These are phyloP conservation scores for Crocidura indochinensis DNA, from an alignment of 2,797 vertebrate genomes.

Conservation along the genomic window DNA sequence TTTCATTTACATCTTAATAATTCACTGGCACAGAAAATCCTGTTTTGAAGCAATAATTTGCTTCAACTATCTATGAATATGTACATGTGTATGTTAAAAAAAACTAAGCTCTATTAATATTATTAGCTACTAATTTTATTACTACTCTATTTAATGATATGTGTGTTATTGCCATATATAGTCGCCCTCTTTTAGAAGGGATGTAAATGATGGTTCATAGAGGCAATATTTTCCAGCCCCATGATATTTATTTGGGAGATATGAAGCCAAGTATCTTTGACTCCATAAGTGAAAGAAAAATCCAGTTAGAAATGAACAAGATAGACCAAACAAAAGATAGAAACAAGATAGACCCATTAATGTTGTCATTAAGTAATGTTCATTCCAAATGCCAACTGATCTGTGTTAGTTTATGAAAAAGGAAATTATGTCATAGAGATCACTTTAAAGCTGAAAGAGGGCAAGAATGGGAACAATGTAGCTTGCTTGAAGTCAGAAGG, in stretches of 20 bases:
- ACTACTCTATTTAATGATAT: no score
- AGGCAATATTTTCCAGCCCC: rapidly evolving
- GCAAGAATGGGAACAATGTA: background rate
- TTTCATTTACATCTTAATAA: no score
- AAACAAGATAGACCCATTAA: background rate
- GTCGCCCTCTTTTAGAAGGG: background rate
- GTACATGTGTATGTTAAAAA: background rate
- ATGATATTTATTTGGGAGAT: no score
- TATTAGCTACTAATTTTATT: background rate
- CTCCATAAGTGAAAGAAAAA: background rate
- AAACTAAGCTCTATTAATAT: background rate
- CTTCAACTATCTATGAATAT: background rate
- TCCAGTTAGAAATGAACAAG: background rate
- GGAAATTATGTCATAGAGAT: background rate
- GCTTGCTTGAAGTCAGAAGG: background rate
- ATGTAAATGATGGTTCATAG: background rate
- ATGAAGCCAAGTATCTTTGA: background rate
- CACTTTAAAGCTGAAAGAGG: background rate
- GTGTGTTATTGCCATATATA: no score
- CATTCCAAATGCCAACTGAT: background rate
- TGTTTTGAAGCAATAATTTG: no score
- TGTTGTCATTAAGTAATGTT: background rate
- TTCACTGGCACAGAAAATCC: no score
- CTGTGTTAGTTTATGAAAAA: background rate
- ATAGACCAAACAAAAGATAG: no score